phyloP scores from a whole-genome alignment of 35 echinoderm and acorn worm species.

The Amphiura filiformis region DNA sequence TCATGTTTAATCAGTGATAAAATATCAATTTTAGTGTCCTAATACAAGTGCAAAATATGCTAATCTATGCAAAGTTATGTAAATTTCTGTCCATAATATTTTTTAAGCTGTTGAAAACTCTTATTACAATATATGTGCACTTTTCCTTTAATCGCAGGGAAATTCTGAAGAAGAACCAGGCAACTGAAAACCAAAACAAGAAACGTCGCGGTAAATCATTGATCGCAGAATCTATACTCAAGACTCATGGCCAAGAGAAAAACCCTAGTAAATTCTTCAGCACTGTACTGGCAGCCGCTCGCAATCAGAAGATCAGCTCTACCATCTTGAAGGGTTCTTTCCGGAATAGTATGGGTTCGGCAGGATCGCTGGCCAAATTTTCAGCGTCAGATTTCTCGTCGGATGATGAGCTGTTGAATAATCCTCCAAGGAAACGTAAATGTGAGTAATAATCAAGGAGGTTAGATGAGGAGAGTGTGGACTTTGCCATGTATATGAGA shows the following conservation, averaged over 20 bases:
- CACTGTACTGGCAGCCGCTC: conserved; percentile 78
- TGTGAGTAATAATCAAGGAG: background rate
- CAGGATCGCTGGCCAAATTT: conserved; percentile 37
- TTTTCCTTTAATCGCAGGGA: no score
- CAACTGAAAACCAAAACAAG: conserved; percentile 52
- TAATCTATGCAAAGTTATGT: no score
- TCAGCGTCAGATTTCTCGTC: conserved; percentile 79
- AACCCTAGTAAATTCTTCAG: conserved; percentile 81
- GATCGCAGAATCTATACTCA: conserved; percentile 91
- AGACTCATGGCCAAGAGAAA: conserved; percentile 2
- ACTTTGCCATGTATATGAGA: no score
- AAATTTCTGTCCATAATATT: no score
- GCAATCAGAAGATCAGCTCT: conserved; percentile 55
- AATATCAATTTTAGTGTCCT: no score
- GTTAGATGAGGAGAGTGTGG: background rate
- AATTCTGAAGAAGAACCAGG: conserved; percentile 92
- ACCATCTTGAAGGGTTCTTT: conserved; percentile 79
- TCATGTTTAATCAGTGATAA: no score
- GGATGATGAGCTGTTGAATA: conserved; percentile 32
- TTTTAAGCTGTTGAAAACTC: no score
- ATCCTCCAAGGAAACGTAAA: background rate
- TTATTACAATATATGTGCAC: no score
- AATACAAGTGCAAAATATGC: no score
- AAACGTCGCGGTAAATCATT: conserved; percentile 93
- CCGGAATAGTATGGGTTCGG: conserved; percentile 36